Evolutionary conservation across 1,140 invertebrate genomes (phyloP), one percentile per base, ranked within the genome.

Genomic region (Zaprionus nigranus): DNA sequence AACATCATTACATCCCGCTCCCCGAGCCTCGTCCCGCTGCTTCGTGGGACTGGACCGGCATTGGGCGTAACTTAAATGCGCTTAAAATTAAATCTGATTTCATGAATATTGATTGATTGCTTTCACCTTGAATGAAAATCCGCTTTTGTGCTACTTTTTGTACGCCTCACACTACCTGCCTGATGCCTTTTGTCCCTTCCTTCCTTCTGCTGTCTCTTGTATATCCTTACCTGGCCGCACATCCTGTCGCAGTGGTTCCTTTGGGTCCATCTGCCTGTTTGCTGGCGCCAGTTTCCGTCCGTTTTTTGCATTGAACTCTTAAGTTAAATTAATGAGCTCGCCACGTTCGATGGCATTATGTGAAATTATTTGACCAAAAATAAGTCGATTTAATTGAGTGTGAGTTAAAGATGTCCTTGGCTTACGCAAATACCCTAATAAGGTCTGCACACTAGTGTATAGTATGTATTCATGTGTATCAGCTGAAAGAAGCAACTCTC

Each of bases 61-160:
- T 53, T 58, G 71, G 71, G 71, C 74, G 77, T 64, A 90, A 90
- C 81, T 90, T 90, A 90, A 90, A 90, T 90, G 76, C 85, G 85
- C 85, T 90, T 90, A 90, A 90, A 88, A 90, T 90, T 90, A 90
- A 90, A 90, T 90, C 85, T 90, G 85, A 90, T 90, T 90, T 90
- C 85, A 90, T 90, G 85, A 90, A 90, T 90, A 90, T 90, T 90
- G 85, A 90, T 90, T 90, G 85, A 90, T 90, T 90, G 85, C 85
- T 90, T 90, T 90, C 87, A 90, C 85, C 85, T 90, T 90, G 85
- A 90, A 90, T 90, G 81, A 90, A 90, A 90, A 90, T 90, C 85
- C 82, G 85, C 85, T 90, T 90, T 83, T 84, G 75, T 90, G 81
- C 86, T 90, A 73, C 81, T 82, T 85, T 79, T 85, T 75, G 72